A percentile compares a stretch with the other conserved stretches of the same genome.
phyloP scores from a whole-genome alignment of 1,140 invertebrate genomes.

The Physella acuta region DNA sequence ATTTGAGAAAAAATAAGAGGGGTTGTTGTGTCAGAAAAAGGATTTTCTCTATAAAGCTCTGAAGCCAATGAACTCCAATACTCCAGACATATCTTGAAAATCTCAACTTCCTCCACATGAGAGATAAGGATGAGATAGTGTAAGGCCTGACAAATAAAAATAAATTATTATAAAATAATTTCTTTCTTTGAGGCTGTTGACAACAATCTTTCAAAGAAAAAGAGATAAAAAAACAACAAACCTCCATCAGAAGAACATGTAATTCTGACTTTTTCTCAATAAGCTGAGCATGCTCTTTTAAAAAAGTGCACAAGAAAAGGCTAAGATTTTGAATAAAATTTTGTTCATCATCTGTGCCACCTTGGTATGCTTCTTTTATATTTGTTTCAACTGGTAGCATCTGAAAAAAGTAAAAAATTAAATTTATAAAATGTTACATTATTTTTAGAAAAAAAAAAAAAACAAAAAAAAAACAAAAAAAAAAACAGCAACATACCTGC shows the following conservation, averaged over 20 bases:
- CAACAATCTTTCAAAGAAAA: background rate
- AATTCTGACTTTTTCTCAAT: constrained; percentile 66
- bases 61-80: constrained; percentile 95
- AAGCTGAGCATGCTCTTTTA: constrained; percentile 91
- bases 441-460: too few species aligned
- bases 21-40: constrained; percentile 49
- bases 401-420: constrained; percentile 51
- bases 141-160: constrained; percentile 68
- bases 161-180: background rate
- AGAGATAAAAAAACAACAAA: constrained; percentile 26
- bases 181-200: background rate
- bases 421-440: background rate
- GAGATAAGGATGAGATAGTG: constrained; percentile 95
- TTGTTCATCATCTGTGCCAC: constrained; percentile 93
- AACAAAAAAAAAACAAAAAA: background rate
- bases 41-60: constrained; percentile 80
- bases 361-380: constrained; percentile 89
- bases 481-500: constrained; percentile 56
- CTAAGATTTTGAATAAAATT: constrained; percentile 99
- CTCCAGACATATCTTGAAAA: constrained; percentile 99
- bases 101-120: constrained; percentile 98
- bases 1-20: constrained; percentile 38
- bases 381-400: constrained; percentile 90
- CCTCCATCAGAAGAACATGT: constrained; percentile 50
- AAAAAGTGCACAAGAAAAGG: constrained; percentile 93